Base-by-base conservation (phyloP, 2,797 vertebrate genomes). In the Cyprinodon diabolis region DNA sequence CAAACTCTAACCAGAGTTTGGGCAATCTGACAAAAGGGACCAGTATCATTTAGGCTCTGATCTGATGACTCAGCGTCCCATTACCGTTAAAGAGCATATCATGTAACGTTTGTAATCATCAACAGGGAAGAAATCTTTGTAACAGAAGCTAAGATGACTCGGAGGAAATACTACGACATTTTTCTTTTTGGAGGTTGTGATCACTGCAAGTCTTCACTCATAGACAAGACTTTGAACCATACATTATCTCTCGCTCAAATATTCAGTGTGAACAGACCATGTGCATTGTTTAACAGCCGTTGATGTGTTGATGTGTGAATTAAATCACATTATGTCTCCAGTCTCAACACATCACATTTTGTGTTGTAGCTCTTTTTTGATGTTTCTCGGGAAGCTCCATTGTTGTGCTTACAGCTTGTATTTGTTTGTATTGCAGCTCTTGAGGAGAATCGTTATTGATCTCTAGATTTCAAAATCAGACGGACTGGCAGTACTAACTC, bases 1-100 rank as follows among this genome's bases (percentile, higher is more conserved):
- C 74, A 40, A 81, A 76, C 79, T 72, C 77, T 69, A 78, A 85
- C 80, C 84, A 80, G 79, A 74, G 68, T 48, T 75, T 8, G 80
- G 71, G 73, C 54, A 60, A 87, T 83, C 81, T 56, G 70, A 87
- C 70, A 62, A 75, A 76, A 68, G 35, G 77, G 77, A 60, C 55
- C 71, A 47, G 55, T 47, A 6, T 37, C 15, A 1, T 55, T 25
- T 5, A 6, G 7, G 19, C 43, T 66, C 72, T 62, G 69, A 57
- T 3, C 2, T 57, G 58, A 82, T 77, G 66, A 82, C 25, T 68
- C 55, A 72, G 56, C 56, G 51, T 21, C 25, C 56, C 45, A 30
- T 30, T 58, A 56, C 23, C 43, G 30, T 25, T 30, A 23, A 25
- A 9, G 21, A 19, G 10, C 51, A 68, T 78, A 30, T 45, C 58